These are phyloP conservation scores for Drosophila affinis DNA, from an alignment of 2,888 invertebrate genomes.

Conservation along the genomic window DNA sequence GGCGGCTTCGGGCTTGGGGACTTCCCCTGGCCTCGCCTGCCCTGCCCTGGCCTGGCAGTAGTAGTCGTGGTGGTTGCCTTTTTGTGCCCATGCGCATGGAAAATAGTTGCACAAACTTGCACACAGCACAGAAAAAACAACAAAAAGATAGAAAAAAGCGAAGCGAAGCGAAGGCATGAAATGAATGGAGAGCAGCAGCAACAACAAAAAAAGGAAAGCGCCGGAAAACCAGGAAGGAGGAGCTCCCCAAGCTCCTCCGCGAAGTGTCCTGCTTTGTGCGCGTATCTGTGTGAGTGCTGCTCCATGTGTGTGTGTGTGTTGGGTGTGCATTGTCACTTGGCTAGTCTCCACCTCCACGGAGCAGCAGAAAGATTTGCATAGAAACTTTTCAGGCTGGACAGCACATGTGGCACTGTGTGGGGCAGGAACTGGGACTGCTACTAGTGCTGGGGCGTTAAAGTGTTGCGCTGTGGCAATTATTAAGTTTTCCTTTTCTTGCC, in stretches of 20 bases:
- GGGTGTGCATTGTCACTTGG: slow-evolving; percentile 57
- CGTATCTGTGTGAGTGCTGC: slow-evolving; percentile 22
- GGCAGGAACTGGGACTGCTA: slow-evolving; percentile 1
- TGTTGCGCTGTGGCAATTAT: slow-evolving; percentile 47
- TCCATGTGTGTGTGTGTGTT: slow-evolving; percentile 52
- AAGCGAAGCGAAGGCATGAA: slow-evolving; percentile 38
- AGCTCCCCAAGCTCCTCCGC: slow-evolving; percentile 16
- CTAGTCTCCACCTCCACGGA: slow-evolving; percentile 47
- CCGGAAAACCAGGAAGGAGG: slow-evolving; percentile 43
- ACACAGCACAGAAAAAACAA: slow-evolving; percentile 13
- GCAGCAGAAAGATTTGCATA: slow-evolving; percentile 61
- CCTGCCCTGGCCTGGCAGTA: slow-evolving; percentile 1
- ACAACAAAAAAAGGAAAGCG: slow-evolving; percentile 20
- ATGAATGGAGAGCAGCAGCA: slow-evolving; percentile 38
- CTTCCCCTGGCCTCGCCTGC: slow-evolving; percentile 15
- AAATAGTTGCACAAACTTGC: slow-evolving; percentile 75
- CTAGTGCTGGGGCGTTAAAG: slow-evolving; percentile 26
- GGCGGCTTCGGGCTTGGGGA: slow-evolving; percentile 18
- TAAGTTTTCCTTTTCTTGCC: slow-evolving; percentile 40
- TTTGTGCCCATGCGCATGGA: slow-evolving; percentile 78
- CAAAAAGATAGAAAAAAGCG: slow-evolving; percentile 26
- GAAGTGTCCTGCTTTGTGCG: slow-evolving; percentile 37
- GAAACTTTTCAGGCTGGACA: slow-evolving; percentile 32
- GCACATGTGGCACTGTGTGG: slow-evolving; percentile 46
- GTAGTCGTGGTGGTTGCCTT: slow-evolving; percentile 63